Evolutionary conservation across 2,113 vertebrate genomes (phyloP).

Genomic region (Amia ocellicauda): DNA sequence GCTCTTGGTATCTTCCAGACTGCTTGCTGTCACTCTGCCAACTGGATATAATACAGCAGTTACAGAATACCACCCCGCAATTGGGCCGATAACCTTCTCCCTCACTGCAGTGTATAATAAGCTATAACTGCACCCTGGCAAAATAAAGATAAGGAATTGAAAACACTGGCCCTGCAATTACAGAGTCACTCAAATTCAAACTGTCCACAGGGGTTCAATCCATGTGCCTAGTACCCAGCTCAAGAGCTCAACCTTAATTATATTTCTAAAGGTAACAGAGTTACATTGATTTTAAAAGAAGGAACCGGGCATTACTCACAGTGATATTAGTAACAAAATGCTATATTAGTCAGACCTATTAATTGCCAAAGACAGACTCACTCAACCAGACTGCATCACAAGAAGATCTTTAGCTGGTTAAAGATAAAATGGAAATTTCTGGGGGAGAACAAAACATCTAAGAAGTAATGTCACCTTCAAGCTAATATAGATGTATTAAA

Average conservation of each 20-base stretch:
- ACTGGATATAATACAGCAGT: neutral
- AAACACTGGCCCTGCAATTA: slow-evolving; percentile 3
- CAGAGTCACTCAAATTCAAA: slow-evolving; percentile 4
- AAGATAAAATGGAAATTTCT: slow-evolving; percentile 28
- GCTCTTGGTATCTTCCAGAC: neutral
- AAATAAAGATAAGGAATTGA: slow-evolving; percentile 1
- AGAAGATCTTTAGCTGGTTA: slow-evolving; percentile 13
- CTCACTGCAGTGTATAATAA: neutral
- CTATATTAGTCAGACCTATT: slow-evolving; percentile 22
- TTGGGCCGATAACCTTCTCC: slow-evolving; percentile 7
- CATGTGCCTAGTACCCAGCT: neutral
- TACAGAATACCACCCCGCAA: neutral
- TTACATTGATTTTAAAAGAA: slow-evolving; percentile 10
- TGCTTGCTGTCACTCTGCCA: neutral
- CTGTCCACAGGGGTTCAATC: neutral
- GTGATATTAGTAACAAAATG: neutral
- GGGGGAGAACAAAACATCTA: slow-evolving; percentile 1
- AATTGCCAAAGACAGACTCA: slow-evolving; percentile 20
- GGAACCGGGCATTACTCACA: neutral
- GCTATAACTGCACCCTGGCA: slow-evolving; percentile 9
- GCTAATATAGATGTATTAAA: slow-evolving; percentile 14
- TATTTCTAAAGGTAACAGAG: slow-evolving; percentile 15
- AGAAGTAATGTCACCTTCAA: slow-evolving; percentile 28
- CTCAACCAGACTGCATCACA: slow-evolving; percentile 19
- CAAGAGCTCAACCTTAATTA: slow-evolving; percentile 9